Evolutionary conservation across 2,113 vertebrate species (phyloP).

Genomic region (Caranx ignobilis): DNA sequence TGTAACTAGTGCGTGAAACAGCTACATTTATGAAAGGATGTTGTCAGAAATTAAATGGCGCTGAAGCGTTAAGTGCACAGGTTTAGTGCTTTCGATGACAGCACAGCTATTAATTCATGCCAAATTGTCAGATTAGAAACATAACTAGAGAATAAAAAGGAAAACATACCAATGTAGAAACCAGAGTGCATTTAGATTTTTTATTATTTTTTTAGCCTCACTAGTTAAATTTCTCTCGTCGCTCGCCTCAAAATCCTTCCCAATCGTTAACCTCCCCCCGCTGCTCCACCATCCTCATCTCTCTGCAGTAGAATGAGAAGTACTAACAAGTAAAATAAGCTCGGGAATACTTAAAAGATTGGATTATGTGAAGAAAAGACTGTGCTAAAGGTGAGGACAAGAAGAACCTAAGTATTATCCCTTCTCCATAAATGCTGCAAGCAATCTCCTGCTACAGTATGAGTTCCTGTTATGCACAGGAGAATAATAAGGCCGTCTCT

Average conservation of each 20-base stretch:
- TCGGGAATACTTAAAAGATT: constrained; percentile 53
- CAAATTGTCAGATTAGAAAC: constrained; percentile 31
- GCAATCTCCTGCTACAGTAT: constrained; percentile 66
- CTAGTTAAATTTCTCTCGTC: neutral
- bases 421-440: constrained; percentile 61
- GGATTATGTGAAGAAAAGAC: constrained; percentile 54
- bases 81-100: constrained; percentile 48
- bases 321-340: constrained; percentile 60
- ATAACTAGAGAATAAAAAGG: neutral
- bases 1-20: neutral
- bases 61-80: constrained; percentile 37
- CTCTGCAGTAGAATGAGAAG: constrained; percentile 23
- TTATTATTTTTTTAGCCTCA: neutral
- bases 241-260: constrained; percentile 12
- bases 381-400: constrained; percentile 60
- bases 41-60: constrained; percentile 44
- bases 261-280: neutral
- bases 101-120: constrained; percentile 44
- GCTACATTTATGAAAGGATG: constrained; percentile 29
- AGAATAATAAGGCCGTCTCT: constrained; percentile 70
- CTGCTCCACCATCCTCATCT: neutral
- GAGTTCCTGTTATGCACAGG: constrained; percentile 66
- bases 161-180: constrained; percentile 21
- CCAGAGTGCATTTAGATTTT: constrained; percentile 11
- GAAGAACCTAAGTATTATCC: constrained; percentile 62